Base-by-base conservation (phyloP, 64 coral and sea anemone species). In the Porites lutea region DNA sequence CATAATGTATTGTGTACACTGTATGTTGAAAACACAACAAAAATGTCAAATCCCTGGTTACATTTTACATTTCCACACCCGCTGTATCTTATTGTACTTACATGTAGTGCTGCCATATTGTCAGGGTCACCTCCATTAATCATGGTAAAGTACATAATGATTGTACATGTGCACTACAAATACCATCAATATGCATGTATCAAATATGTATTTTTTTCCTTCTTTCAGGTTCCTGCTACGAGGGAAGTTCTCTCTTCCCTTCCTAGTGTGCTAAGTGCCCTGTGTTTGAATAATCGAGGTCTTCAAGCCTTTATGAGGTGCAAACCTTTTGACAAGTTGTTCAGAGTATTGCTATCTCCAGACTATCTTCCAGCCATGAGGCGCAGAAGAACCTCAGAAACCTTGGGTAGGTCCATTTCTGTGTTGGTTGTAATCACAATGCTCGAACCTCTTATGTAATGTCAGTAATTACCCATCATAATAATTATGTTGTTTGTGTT, bases 321-420 rank as follows among this genome's bases (percentile, higher is more conserved):
- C 37, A 93, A 99, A 79, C 97, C 97, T 64, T 99, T 99, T 86
- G 91, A 96, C 83, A 99, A 99, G 72, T 83, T 99, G 27, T 99
- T 99, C 82, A 88, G 90, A 70, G 97, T 99, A 19, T 79, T 99
- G 78, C 73, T 99, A 10, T 93, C 97, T 21, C 94, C 94, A 9
- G 97, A 96, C 48, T 99, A 99, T 19, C 94, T 99, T 22, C 97
- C 97, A 85, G 97, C 97, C 51, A 98, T 98, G 97, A 98, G 95
- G 55, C 93, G 92, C 50, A 91, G 93, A 72, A 91, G 93, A 83
- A 91, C 91, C 5, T 90, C 94, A 43, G 94, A 99, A 77, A 86
- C 79, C 67, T 57, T 92, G 63, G 97, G 97, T 98, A 79, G 60
- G 43, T 19, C 37, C 68, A 20, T 52, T 62, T 60, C 27, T 0